phyloP scores from a whole-genome alignment of 2,888 invertebrate genomes.

The Lissocephala sabroskyi region DNA sequence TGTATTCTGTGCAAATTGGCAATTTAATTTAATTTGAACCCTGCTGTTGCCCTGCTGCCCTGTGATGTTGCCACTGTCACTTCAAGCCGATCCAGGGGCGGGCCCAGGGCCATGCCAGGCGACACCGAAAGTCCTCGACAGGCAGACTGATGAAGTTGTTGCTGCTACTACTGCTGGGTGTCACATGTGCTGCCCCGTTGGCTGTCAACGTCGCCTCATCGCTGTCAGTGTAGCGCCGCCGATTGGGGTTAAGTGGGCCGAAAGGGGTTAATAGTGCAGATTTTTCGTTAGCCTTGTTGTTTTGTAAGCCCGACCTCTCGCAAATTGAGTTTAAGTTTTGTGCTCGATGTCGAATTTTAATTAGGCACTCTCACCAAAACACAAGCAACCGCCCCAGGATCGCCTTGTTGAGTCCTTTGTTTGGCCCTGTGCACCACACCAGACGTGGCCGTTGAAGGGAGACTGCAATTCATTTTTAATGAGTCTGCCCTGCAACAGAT shows the following conservation, averaged over 20 bases:
- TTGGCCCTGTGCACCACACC: no score
- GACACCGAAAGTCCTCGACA: conserved; percentile 3
- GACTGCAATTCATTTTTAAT: conserved; percentile 18
- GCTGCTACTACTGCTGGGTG: background rate
- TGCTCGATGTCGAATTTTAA: conserved; percentile 1
- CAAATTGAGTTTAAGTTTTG: conserved; percentile 6
- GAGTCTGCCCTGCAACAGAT: conserved; percentile 4
- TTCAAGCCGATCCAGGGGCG: conserved; percentile 6
- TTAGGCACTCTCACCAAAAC: conserved; percentile 1
- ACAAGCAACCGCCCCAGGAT: background rate
- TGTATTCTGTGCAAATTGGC: conserved; percentile 26
- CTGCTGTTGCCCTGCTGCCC: conserved; percentile 4
- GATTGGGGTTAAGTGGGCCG: conserved; percentile 10
- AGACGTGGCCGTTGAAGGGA: no score
- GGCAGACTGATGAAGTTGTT: background rate
- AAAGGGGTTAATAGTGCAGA: conserved; percentile 6
- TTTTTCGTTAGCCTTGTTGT: conserved; percentile 4
- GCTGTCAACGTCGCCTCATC: background rate
- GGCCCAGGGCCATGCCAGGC: background rate
- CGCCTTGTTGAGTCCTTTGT: conserved; percentile 3
- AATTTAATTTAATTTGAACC: conserved; percentile 33
- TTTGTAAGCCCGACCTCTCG: background rate
- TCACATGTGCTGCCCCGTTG: conserved; percentile 2
- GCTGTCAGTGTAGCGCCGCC: background rate
- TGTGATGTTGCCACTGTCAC: conserved; percentile 2